Percentiles rank a stretch among this genome's conserved stretches.
Conservation (phyloP, 1,140 invertebrate species). For the Procambarus clarkii region DNA sequence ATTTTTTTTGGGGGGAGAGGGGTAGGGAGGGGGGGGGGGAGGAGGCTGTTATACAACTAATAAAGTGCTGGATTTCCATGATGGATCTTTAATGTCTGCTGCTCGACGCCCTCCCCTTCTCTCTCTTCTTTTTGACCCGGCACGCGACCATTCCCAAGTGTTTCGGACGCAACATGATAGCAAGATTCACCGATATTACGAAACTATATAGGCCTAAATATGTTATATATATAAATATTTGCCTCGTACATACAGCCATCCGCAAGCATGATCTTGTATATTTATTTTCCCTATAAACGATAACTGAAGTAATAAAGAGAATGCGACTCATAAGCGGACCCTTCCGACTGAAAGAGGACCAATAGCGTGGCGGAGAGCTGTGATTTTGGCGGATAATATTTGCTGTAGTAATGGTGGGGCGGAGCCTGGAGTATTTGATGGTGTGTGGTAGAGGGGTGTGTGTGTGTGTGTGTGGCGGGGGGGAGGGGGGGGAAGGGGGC, state of each 20-base stretch:
- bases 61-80: constrained; percentile 7
- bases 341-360: neutral
- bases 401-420: constrained; percentile 27
- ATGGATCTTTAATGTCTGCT: constrained; percentile 11
- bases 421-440: neutral
- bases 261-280: neutral
- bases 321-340: neutral
- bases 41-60: neutral
- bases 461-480: neutral
- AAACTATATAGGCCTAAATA: neutral
- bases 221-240: neutral
- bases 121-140: neutral
- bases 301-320: neutral
- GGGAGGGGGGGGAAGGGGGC: neutral
- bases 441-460: neutral
- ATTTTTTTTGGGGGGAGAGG: neutral
- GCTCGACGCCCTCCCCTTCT: neutral
- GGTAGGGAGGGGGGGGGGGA: neutral
- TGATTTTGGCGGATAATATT: constrained; percentile 37
- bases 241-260: neutral
- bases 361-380: neutral
- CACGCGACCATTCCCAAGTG: neutral
- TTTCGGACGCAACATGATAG: neutral
- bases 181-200: neutral
- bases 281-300: neutral